A percentile compares a stretch with the other conserved stretches of the same genome.
phyloP scores from a whole-genome alignment of 2,797 vertebrate genomes.

The Melanotaenia parkinsoni region DNA sequence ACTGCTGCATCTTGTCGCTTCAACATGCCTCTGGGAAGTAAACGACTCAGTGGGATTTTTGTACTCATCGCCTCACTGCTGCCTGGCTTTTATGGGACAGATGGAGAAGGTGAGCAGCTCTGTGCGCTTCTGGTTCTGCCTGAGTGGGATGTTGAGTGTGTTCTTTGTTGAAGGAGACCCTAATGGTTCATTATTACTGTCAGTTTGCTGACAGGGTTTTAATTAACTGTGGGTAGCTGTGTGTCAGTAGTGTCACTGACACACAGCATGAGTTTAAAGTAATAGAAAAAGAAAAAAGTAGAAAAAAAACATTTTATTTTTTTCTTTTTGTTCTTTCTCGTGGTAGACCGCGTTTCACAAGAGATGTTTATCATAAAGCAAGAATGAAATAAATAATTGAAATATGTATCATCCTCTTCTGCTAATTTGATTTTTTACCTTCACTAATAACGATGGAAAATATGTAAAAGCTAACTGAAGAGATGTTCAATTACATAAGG shows the following conservation, averaged over 20 bases:
- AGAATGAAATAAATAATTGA: background rate
- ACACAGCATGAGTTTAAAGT: background rate
- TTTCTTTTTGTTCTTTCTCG: background rate
- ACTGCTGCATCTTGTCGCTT: slow-evolving; percentile 40
- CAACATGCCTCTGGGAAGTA: slow-evolving; percentile 64
- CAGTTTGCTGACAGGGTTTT: background rate
- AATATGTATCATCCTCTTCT: background rate
- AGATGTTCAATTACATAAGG: too few relatives aligned
- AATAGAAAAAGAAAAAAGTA: background rate
- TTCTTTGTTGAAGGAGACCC: slow-evolving; percentile 9
- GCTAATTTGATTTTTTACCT: too few relatives aligned
- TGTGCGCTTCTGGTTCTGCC: slow-evolving; percentile 26
- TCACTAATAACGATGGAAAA: too few relatives aligned
- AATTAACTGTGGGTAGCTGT: background rate
- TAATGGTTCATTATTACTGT: background rate
- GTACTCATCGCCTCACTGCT: slow-evolving; percentile 60
- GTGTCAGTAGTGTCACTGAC: background rate
- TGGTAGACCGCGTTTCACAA: background rate
- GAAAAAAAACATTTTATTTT: background rate
- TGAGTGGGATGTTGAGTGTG: background rate
- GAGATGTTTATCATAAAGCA: background rate
- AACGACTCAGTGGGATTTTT: slow-evolving; percentile 52
- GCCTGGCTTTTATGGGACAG: slow-evolving; percentile 66
- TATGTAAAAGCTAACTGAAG: too few relatives aligned
- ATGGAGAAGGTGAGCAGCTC: slow-evolving; percentile 69